A percentile compares a stretch with the other conserved stretches of the same genome.
phyloP scores from a whole-genome alignment of 2,797 vertebrate species.

The Meda fulgida region DNA sequence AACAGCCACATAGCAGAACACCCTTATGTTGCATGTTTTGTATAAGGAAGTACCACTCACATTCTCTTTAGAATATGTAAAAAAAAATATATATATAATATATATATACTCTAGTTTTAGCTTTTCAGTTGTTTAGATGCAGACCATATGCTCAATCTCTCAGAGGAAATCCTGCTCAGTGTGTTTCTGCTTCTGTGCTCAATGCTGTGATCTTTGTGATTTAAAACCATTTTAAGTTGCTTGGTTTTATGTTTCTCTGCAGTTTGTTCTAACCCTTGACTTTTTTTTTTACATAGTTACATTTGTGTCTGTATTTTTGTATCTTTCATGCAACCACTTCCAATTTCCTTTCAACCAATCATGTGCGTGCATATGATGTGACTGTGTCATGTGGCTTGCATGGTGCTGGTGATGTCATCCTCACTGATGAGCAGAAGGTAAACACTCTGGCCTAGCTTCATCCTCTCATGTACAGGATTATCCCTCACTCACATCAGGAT shows the following conservation, averaged over 20 bases:
- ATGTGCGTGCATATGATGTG: constrained; percentile 92
- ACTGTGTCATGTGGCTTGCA: constrained; percentile 96
- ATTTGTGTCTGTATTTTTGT: constrained; percentile 73
- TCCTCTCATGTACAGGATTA: constrained; percentile 52
- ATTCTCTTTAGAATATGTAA: neutral
- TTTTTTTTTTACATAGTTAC: constrained; percentile 82
- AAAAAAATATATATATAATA: neutral
- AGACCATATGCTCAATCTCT: constrained; percentile 35
- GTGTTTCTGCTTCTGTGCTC: constrained; percentile 56
- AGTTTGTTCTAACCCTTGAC: constrained; percentile 82
- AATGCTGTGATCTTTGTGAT: constrained; percentile 58
- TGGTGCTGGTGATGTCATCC: constrained; percentile 92
- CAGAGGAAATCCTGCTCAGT: constrained; percentile 61
- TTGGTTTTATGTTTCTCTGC: constrained; percentile 60
- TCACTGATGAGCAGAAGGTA: constrained; percentile 94
- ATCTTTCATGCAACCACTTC: constrained; percentile 90
- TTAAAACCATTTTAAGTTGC: constrained; percentile 57
- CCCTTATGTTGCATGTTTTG: neutral
- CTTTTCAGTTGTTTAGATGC: constrained; percentile 19
- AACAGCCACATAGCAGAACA: neutral
- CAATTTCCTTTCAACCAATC: constrained; percentile 94
- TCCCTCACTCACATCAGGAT: constrained; percentile 35
- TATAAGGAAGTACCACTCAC: neutral
- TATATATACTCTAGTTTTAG: neutral
- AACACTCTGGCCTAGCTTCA: constrained; percentile 59